These are phyloP conservation scores for Antrozous pallidus DNA, from an alignment of 2,797 vertebrate species.

Conservation along the genomic window DNA sequence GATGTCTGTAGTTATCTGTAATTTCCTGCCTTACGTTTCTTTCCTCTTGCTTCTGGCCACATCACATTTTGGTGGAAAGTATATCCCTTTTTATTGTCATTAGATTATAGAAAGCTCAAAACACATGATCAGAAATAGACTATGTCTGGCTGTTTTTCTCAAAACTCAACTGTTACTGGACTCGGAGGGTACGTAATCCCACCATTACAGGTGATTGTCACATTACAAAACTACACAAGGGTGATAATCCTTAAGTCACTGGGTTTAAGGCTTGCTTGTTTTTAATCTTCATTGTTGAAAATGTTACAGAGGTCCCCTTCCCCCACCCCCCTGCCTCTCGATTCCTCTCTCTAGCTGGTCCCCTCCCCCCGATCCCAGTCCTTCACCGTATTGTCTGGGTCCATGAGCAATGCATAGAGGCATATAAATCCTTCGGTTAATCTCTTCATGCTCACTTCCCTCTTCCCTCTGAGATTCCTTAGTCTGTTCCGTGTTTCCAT, in stretches of 20 bases:
- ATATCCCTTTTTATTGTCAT: neutral
- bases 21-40: neutral
- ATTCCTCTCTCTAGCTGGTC: neutral
- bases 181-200: neutral
- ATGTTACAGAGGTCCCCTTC: neutral
- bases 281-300: neutral
- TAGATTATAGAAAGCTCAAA: neutral
- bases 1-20: neutral
- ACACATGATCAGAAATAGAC: neutral
- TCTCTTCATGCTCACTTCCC: neutral
- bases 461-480: neutral
- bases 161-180: neutral
- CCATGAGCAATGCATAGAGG: neutral
- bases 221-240: neutral
- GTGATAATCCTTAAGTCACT: too few relatives aligned
- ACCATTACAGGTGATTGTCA: neutral
- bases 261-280: neutral
- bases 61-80: neutral
- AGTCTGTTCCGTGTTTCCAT: neutral
- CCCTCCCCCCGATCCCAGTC: neutral
- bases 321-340: too few relatives aligned
- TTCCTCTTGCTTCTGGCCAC: neutral
- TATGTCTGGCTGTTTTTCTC: neutral
- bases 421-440: neutral
- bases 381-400: neutral